Base-by-base conservation (phyloP, 1,140 invertebrate species). In the Tyrophagus putrescentiae region DNA sequence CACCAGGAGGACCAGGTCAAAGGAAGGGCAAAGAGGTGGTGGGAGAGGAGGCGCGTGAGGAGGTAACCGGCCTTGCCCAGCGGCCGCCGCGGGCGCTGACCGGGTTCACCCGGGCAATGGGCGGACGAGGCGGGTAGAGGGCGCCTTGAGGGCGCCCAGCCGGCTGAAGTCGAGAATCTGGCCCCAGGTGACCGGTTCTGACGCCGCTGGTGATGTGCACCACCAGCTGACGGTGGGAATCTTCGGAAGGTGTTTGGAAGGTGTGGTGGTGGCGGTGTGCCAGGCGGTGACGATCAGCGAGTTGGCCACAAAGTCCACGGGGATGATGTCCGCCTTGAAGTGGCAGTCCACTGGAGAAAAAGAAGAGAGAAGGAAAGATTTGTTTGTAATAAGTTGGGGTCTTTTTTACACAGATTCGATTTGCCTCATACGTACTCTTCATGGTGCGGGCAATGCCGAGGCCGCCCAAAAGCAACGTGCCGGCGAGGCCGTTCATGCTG, bases 401-500 rank as follows among this genome's bases (percentile, higher is more conserved):
- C n/a, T n/a, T n/a, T n/a, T n/a, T n/a, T n/a, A n/a, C n/a, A n/a
- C n/a, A 39, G n/a, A 39, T 39, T 39, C 13, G 23, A n/a, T 48
- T 48, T 48, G 31, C 23, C 6, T 6, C 7, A n/a, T 27, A 6
- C 44, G 31, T 48, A 48, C 89, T 75, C 0, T 87, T 84, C 52
- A 95, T 75, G 63, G 87, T 79, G 48, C 89, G 78, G 1, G 95
- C 75, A 5, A 95, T 78, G 13, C 91, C 91, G 76, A 82, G 86
- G 33, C 85, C 81, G 13, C 85, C 88, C 23, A 90, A 91, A 79
- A 94, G 85, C 4, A 94, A 78, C 67, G 97, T 85, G 18, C 93
- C 93, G 74, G 90, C 88, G 0, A 92, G 90, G 18, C 94, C 93
- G 72, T 96, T 97, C 73, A 91, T 88, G 33, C 91, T 94, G 64